These are phyloP conservation scores for Ferrisia virgata DNA, from an alignment of 2,888 invertebrate species.

Conservation along the genomic window DNA sequence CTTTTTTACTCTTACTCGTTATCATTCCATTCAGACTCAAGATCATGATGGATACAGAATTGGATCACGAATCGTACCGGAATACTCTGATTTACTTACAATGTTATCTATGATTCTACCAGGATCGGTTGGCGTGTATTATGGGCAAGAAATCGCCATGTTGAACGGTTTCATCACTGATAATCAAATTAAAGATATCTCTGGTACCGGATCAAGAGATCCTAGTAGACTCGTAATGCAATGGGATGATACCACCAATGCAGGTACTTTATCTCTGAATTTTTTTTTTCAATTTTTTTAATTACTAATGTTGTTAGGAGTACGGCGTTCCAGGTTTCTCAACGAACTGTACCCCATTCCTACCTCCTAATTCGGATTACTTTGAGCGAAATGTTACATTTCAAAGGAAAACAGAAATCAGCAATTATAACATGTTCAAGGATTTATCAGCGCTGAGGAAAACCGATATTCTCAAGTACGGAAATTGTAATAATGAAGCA, in stretches of 20 bases:
- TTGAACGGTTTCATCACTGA: background rate
- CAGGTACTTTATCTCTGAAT: background rate
- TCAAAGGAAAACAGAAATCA: background rate
- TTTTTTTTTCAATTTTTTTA: no score
- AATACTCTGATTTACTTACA: background rate
- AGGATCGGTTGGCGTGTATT: background rate
- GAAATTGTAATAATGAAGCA: background rate
- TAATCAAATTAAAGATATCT: background rate
- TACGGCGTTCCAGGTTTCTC: background rate
- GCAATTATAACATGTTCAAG: background rate
- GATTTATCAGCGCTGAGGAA: background rate
- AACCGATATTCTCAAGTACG: background rate
- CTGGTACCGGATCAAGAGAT: background rate
- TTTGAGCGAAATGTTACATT: background rate
- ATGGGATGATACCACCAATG: slow-evolving; percentile 3
- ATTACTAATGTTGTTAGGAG: no score
- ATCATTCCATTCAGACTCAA: background rate
- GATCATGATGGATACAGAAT: background rate
- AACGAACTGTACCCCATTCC: background rate
- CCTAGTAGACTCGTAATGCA: background rate
- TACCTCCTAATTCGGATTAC: background rate
- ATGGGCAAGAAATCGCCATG: background rate
- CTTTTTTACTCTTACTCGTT: background rate
- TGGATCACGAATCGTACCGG: background rate
- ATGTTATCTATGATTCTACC: background rate